Percentiles rank a stretch among this genome's conserved stretches.
Evolutionary conservation across 2,113 vertebrate species (phyloP).

Genomic region (Zingel zingel): DNA sequence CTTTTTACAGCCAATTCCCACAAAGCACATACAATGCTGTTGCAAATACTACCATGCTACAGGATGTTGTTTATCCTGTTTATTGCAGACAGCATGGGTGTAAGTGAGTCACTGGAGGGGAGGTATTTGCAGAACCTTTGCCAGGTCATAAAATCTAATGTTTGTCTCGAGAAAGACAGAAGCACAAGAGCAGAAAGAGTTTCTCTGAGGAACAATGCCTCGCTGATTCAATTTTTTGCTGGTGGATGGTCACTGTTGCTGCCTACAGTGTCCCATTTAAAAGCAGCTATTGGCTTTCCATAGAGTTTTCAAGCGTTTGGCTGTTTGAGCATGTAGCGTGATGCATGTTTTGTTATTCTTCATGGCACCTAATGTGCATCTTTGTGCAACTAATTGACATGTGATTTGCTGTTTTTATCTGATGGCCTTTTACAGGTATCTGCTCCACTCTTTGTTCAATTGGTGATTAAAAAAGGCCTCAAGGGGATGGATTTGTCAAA

Average conservation of each 20-base stretch:
- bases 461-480: slow-evolving; percentile 52
- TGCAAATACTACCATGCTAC: slow-evolving; percentile 33
- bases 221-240: slow-evolving; percentile 58
- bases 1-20: slow-evolving; percentile 35
- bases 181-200: slow-evolving; percentile 46
- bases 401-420: slow-evolving; percentile 53
- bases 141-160: slow-evolving; percentile 67
- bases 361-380: slow-evolving; percentile 36
- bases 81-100: slow-evolving; percentile 63
- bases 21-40: slow-evolving; percentile 15
- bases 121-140: slow-evolving; percentile 63
- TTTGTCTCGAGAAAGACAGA: slow-evolving; percentile 62
- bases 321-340: slow-evolving; percentile 31
- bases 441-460: slow-evolving; percentile 52
- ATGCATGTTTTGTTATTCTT: slow-evolving; percentile 33
- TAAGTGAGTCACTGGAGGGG: slow-evolving; percentile 66
- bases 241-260: slow-evolving; percentile 46
- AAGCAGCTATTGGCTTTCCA: slow-evolving; percentile 41
- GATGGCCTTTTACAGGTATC: slow-evolving; percentile 57
- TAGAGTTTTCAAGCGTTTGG: slow-evolving; percentile 41
- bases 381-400: slow-evolving; percentile 55
- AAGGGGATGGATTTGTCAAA: slow-evolving; percentile 46
- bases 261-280: slow-evolving; percentile 52
- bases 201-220: slow-evolving; percentile 62
- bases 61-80: slow-evolving; percentile 58